phyloP scores from a whole-genome alignment of 2,797 vertebrate species.

The Pseudochirops corinnae region DNA sequence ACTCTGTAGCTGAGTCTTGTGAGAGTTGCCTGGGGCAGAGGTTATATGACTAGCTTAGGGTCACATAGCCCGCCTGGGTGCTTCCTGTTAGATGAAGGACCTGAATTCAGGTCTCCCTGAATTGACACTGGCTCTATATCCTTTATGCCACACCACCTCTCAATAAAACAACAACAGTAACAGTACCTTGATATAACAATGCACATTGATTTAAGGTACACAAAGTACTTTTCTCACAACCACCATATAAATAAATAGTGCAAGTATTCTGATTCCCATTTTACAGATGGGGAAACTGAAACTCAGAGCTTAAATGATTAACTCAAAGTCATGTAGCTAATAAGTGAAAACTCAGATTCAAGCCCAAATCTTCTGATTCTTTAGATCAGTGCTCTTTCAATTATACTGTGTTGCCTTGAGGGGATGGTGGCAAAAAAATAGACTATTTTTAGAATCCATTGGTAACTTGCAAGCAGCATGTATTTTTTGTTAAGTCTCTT shows the following conservation, averaged over 20 bases:
- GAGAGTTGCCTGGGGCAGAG: neutral
- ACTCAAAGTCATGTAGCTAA: neutral
- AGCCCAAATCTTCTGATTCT: neutral
- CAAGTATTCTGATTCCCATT: neutral
- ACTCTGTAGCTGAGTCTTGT: neutral
- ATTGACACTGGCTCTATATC: neutral
- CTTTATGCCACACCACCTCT: neutral
- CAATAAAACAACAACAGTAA: neutral
- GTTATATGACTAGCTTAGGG: neutral
- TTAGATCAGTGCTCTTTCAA: neutral
- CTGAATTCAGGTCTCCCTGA: neutral
- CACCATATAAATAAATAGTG: too few species aligned
- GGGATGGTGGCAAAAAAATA: neutral
- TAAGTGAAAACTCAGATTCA: neutral
- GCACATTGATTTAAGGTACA: neutral
- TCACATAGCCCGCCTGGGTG: neutral
- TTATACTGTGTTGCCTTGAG: neutral
- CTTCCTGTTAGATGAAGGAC: neutral
- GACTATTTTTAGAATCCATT: conserved; percentile 55
- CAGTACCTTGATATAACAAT: neutral
- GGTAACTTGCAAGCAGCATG: conserved; percentile 29
- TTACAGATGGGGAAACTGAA: neutral
- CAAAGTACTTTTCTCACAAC: neutral
- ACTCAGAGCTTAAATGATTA: neutral
- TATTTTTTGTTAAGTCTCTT: conserved; percentile 52